phyloP scores from a whole-genome alignment of 2,797 vertebrate genomes.

The Microctenopoma steveboyesi region DNA sequence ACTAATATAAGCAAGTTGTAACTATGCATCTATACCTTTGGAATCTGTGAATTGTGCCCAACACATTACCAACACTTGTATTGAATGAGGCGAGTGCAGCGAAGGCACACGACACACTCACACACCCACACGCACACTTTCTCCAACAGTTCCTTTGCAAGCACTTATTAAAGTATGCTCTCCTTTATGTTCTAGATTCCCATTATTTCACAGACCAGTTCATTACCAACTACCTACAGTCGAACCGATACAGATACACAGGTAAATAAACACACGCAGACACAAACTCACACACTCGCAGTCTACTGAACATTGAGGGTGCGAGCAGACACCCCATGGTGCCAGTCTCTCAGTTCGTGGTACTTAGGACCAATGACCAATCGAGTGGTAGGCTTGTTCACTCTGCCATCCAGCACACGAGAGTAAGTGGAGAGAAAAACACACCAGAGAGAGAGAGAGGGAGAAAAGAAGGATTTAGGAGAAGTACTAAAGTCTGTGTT shows the following conservation, averaged over 20 bases:
- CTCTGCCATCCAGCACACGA: constrained; percentile 78
- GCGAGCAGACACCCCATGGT: constrained; percentile 97
- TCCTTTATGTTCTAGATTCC: constrained; percentile 33
- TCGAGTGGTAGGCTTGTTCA: constrained; percentile 87
- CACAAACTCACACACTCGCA: constrained; percentile 29
- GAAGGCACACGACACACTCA: constrained; percentile 6
- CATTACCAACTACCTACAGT: constrained; percentile 16
- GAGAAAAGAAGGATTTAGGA: constrained; percentile 42
- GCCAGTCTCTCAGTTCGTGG: constrained; percentile 97
- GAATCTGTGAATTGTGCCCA: constrained; percentile 23
- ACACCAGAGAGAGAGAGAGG: constrained; percentile 29
- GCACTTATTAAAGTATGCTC: constrained; percentile 16
- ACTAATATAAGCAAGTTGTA: background rate
- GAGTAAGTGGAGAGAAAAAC: constrained; percentile 29
- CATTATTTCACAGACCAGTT: constrained; percentile 13
- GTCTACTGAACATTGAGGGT: constrained; percentile 96
- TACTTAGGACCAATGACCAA: constrained; percentile 93
- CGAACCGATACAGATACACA: constrained; percentile 21
- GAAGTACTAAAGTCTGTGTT: background rate
- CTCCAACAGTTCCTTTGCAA: too few species aligned
- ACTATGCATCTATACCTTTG: constrained; percentile 2
- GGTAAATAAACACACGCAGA: constrained; percentile 23
- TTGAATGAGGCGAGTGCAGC: constrained; percentile 8
- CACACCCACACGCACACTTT: background rate
- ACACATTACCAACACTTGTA: constrained; percentile 4